Evolutionary conservation across 2,113 vertebrate species (phyloP).

Genomic region (Mustela nigripes): DNA sequence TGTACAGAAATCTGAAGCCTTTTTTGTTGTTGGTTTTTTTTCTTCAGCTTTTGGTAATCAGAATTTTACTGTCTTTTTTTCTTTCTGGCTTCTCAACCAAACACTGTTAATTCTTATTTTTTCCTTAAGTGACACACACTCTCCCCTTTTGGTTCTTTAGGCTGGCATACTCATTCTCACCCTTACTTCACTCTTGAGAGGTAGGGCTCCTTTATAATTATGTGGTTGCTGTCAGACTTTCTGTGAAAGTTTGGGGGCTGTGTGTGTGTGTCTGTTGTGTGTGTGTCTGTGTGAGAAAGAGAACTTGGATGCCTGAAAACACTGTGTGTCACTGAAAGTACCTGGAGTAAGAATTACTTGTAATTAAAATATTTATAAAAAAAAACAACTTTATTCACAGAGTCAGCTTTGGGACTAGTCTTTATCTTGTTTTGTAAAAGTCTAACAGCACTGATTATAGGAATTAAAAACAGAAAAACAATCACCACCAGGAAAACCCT

Average conservation of each 20-base stretch:
- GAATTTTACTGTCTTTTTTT: constrained; percentile 74
- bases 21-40: constrained; percentile 12
- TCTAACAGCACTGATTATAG: constrained; percentile 84
- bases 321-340: constrained; percentile 86
- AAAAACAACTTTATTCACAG: constrained; percentile 87
- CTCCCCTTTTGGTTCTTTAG: constrained; percentile 76
- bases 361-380: constrained; percentile 91
- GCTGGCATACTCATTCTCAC: constrained; percentile 75
- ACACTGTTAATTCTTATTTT: constrained; percentile 73
- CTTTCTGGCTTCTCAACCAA: constrained; percentile 80
- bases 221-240: constrained; percentile 93
- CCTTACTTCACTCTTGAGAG: constrained; percentile 87
- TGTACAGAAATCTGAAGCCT: constrained; percentile 59
- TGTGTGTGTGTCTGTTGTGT: not conserved
- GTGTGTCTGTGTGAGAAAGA: not conserved
- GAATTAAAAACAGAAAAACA: constrained; percentile 75
- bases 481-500: constrained; percentile 54
- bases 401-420: constrained; percentile 82
- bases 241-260: constrained; percentile 95
- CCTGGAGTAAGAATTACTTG: constrained; percentile 87
- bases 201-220: constrained; percentile 88
- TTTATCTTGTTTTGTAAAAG: constrained; percentile 85
- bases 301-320: constrained; percentile 80
- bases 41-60: constrained; percentile 71
- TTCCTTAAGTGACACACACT: constrained; percentile 80